Base-by-base conservation (phyloP, 2,113 vertebrate species). In the Penelope pileata region DNA sequence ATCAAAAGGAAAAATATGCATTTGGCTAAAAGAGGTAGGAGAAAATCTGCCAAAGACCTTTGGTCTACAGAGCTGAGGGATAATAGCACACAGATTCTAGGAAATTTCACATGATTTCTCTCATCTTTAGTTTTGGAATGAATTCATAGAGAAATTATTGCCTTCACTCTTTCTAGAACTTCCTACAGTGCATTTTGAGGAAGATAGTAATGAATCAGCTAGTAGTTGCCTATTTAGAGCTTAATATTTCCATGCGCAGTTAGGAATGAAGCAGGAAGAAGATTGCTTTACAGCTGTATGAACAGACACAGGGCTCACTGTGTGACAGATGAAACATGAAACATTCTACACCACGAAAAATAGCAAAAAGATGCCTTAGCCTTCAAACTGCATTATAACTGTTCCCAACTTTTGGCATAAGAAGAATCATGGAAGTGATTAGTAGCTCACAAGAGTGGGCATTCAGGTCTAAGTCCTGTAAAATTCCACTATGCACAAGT, bases 11-110 rank as follows among this genome's bases (percentile, higher is more conserved):
- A 90, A 91, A 96, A 70, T 63, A 54, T 34, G 76, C 76, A 51
- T 91, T 94, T 95, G 94, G 92, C 92, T 90, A 38, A 56, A 69
- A 58, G 68, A 95, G 72, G 42, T 83, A 88, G 48, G 58, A 68
- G 50, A 93, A 96, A 86, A 90, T 90, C 67, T 8, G 15, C 93
- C 93, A 96, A 85, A 85, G 50, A 66, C 17, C 7, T 90, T 83
- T 88, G 86, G 64, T 90, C 83, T 74, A 32, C 67, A 80, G 75
- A 66, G 30, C 63, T 77, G 85, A 70, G 54, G 82, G 72, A 86
- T 94, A 96, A 94, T 90, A 88, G 42, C 75, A 90, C 75, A 83
- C 75, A 94, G 90, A 95, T 88, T 94, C 82, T 88, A 90, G 79
- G 85, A 70, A 83, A 80, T 80, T 76, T 86, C 83, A 91, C 85